Percentiles rank a stretch among this genome's conserved stretches.
Evolutionary conservation across 2,888 invertebrate species (phyloP).

Genomic region (Tipula helvola): DNA sequence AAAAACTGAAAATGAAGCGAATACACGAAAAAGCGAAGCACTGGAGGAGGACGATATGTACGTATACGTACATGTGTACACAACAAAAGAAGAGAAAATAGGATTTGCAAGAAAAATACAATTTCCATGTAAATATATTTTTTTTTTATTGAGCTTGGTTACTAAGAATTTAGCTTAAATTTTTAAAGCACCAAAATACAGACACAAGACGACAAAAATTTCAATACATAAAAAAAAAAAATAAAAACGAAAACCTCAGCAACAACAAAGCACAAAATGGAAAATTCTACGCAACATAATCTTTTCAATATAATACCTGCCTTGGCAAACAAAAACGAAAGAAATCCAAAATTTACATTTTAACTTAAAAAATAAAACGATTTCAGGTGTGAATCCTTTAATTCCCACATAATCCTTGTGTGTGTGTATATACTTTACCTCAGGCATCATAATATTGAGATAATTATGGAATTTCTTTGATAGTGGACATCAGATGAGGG

Average conservation of each 20-base stretch:
- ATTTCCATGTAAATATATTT: not conserved
- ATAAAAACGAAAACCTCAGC: not conserved
- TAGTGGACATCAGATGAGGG: too few species aligned
- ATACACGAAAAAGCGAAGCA: not conserved
- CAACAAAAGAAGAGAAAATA: not conserved
- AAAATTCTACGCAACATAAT: not conserved
- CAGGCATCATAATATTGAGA: not conserved
- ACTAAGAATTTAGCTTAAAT: not conserved
- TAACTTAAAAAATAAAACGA: not conserved
- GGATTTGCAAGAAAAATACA: not conserved
- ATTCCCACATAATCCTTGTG: not conserved
- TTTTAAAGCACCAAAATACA: not conserved
- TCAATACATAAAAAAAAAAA: not conserved
- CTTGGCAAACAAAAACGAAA: not conserved
- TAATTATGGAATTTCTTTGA: not conserved
- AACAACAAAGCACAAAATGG: not conserved
- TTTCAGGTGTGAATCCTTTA: not conserved
- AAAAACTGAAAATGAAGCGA: not conserved
- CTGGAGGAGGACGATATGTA: not conserved
- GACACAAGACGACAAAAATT: not conserved
- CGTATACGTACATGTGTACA: not conserved
- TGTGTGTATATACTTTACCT: not conserved
- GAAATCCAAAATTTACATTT: not conserved
- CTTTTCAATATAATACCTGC: not conserved
- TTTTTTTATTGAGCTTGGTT: not conserved